Conservation (phyloP, 2,888 invertebrate genomes). For the Neoscelio sp. region DNA sequence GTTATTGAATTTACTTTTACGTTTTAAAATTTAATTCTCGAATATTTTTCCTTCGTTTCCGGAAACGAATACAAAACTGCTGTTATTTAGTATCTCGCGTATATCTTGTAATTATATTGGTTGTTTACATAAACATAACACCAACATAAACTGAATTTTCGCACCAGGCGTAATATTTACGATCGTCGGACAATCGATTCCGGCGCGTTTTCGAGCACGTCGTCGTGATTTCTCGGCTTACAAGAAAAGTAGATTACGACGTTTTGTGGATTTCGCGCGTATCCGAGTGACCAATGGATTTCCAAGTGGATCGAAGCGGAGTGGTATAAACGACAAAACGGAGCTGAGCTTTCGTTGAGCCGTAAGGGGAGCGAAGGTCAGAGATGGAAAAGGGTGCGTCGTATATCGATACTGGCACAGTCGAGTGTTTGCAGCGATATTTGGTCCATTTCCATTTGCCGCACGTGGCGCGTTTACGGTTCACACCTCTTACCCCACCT, state of each 20-base stretch:
- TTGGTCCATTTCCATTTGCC: slow-evolving; percentile 82
- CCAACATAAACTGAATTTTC: background rate
- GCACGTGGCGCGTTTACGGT: slow-evolving; percentile 82
- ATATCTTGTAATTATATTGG: background rate
- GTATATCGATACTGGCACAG: slow-evolving; percentile 80
- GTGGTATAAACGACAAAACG: slow-evolving; percentile 61
- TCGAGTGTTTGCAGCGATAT: slow-evolving; percentile 82
- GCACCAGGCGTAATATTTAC: slow-evolving; percentile 46
- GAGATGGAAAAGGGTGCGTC: slow-evolving; percentile 75
- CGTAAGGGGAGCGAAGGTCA: slow-evolving; percentile 62
- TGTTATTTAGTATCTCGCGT: background rate
- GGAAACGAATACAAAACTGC: too few species aligned
- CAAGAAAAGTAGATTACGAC: slow-evolving; percentile 77
- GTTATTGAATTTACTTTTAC: too few species aligned
- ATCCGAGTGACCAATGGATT: slow-evolving; percentile 80
- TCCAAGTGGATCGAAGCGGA: slow-evolving; percentile 70
- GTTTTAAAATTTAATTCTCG: too few species aligned
- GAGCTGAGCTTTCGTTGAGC: slow-evolving; percentile 43
- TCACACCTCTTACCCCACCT: slow-evolving; percentile 77
- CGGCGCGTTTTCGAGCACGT: slow-evolving; percentile 53
- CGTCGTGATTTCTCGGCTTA: slow-evolving; percentile 68
- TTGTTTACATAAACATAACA: slow-evolving; percentile 12
- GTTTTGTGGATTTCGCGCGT: slow-evolving; percentile 80
- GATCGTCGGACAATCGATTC: slow-evolving; percentile 35
- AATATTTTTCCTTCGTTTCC: background rate